These are phyloP conservation scores for Pelusios castaneus DNA, from an alignment of 2,113 vertebrate species.

Conservation along the genomic window DNA sequence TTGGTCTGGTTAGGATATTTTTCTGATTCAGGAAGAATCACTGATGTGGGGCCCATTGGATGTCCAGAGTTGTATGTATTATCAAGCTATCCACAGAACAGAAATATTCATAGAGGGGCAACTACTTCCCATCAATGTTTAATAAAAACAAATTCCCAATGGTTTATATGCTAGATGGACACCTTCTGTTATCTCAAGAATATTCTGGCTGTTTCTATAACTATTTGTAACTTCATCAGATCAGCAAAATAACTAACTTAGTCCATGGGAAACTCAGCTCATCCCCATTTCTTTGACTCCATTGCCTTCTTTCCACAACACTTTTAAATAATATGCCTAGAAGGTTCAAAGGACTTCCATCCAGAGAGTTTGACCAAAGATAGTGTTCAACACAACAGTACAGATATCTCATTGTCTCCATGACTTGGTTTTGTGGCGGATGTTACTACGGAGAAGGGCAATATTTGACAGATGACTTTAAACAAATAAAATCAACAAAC, in stretches of 20 bases:
- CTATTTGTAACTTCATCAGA: neutral
- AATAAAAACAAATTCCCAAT: neutral
- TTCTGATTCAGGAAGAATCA: neutral
- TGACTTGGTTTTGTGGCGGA: neutral
- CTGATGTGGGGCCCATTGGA: neutral
- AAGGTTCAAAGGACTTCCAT: fast-evolving
- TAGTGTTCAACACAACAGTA: neutral
- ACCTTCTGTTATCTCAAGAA: neutral
- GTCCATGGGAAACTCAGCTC: neutral
- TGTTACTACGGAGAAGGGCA: neutral
- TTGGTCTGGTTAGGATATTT: neutral
- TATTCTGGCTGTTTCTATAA: conserved; percentile 13
- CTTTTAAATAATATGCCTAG: fast-evolving
- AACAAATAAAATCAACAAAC: conserved; percentile 14
- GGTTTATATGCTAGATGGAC: neutral
- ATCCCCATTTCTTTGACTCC: neutral
- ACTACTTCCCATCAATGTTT: neutral
- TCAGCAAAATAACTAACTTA: neutral
- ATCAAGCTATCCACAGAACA: neutral
- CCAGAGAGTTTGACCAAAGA: neutral
- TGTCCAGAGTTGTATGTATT: fast-evolving
- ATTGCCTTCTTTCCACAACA: neutral
- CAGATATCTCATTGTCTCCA: neutral
- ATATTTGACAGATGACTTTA: neutral
- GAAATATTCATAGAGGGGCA: fast-evolving